A percentile compares a stretch with the other conserved stretches of the same genome.
These are phyloP conservation scores for Anodontia alba DNA, from an alignment of 2,888 invertebrate genomes.

Conservation along the genomic window DNA sequence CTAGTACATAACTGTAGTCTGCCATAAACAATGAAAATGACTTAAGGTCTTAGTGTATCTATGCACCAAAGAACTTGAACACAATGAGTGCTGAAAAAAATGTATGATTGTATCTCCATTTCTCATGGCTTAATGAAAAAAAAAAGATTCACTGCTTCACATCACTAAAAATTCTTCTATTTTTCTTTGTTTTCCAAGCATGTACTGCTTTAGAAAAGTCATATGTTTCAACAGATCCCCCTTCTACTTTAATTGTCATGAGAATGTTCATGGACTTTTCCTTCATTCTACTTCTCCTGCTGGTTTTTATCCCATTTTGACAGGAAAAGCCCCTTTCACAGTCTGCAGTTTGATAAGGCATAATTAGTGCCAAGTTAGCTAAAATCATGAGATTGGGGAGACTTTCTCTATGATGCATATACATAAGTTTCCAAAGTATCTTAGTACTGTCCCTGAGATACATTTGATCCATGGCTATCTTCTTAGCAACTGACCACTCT, in stretches of 20 bases:
- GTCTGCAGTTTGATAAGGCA: slow-evolving; percentile 45
- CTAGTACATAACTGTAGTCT: too few species aligned
- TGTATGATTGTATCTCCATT: too few species aligned
- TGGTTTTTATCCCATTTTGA: slow-evolving; percentile 43
- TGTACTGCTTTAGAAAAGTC: slow-evolving; percentile 12
- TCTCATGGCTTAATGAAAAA: too few species aligned
- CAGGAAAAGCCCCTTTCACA: slow-evolving; percentile 42
- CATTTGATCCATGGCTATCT: slow-evolving; percentile 28
- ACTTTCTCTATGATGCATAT: slow-evolving; percentile 17
- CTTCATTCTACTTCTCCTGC: slow-evolving; percentile 17
- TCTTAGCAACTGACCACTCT: slow-evolving; percentile 9
- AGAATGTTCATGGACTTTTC: slow-evolving; percentile 3
- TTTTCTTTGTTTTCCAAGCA: slow-evolving; percentile 30
- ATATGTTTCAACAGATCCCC: slow-evolving; percentile 21
- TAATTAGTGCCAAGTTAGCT: slow-evolving; percentile 28
- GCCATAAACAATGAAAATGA: too few species aligned
- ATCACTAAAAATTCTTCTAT: slow-evolving; percentile 32
- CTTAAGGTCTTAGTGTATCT: too few species aligned
- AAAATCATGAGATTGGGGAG: slow-evolving; percentile 42
- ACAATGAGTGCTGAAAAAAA: too few species aligned
- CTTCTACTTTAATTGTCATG: slow-evolving; percentile 38
- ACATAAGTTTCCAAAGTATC: slow-evolving; percentile 29
- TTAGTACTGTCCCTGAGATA: slow-evolving; percentile 31
- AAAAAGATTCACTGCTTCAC: neutral
- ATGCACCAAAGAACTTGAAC: too few species aligned